Evolutionary conservation across 2,888 invertebrate genomes (phyloP).

Genomic region (Pseudanteris insignis): DNA sequence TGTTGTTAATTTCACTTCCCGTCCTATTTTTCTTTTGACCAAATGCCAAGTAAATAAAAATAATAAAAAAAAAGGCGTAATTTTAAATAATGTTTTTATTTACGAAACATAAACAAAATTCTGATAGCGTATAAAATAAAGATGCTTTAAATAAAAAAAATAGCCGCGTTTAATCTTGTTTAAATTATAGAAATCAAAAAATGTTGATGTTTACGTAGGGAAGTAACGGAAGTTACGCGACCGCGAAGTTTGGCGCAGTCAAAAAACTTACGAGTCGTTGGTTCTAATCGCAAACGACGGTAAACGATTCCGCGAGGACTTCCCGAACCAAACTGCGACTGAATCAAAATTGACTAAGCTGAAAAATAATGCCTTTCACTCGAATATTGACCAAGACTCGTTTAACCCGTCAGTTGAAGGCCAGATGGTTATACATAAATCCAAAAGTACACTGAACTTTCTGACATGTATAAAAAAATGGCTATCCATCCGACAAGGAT

Average conservation of each 20-base stretch:
- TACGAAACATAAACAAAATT: no score
- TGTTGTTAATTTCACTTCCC: no score
- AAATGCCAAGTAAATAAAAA: no score
- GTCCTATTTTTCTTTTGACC: no score
- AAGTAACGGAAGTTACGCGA: no score
- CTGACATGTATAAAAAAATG: slow-evolving; percentile 10
- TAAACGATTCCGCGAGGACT: slow-evolving; percentile 27
- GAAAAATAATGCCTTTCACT: slow-evolving; percentile 48
- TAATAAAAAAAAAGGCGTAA: not conserved
- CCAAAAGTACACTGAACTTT: slow-evolving; percentile 23
- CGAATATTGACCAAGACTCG: slow-evolving; percentile 46
- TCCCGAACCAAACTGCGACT: slow-evolving; percentile 40
- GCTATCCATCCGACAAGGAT: not conserved
- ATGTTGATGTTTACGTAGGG: no score
- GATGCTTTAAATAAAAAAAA: no score
- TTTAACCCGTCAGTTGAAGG: slow-evolving; percentile 42
- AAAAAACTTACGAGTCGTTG: slow-evolving; percentile 3
- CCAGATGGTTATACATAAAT: slow-evolving; percentile 14
- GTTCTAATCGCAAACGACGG: slow-evolving; percentile 2
- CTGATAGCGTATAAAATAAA: no score
- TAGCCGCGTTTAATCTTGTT: not conserved
- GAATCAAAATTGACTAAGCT: slow-evolving; percentile 32
- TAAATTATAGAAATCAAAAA: not conserved
- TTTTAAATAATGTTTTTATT: no score
- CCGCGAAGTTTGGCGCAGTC: slow-evolving; percentile 1